phyloP scores from a whole-genome alignment of 2,113 vertebrate species.

The Pyxicephalus adspersus region DNA sequence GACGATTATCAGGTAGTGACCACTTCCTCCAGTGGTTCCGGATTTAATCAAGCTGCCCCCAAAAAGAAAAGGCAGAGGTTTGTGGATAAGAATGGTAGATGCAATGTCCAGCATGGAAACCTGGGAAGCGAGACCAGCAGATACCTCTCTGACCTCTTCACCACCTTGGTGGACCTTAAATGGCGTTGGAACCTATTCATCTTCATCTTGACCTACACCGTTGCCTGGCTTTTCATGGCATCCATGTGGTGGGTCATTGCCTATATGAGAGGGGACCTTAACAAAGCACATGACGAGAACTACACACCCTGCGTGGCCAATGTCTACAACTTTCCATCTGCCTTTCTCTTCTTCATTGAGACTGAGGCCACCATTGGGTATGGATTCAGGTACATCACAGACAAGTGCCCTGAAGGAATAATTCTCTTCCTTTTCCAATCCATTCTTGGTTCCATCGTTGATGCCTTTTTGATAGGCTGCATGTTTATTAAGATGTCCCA shows the following conservation, averaged over 20 bases:
- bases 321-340: slow-evolving; percentile 97
- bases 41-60: slow-evolving; percentile 81
- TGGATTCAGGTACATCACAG: slow-evolving; percentile 96
- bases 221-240: slow-evolving; percentile 99
- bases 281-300: slow-evolving; percentile 88
- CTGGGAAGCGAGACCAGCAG: slow-evolving; percentile 95
- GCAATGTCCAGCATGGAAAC: slow-evolving; percentile 98
- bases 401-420: slow-evolving; percentile 97
- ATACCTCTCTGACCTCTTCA: slow-evolving; percentile 97
- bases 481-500: slow-evolving; percentile 99
- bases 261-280: slow-evolving; percentile 92
- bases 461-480: slow-evolving; percentile 97
- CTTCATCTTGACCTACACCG: slow-evolving; percentile 97
- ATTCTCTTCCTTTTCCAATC: slow-evolving; percentile 98
- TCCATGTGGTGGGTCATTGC: slow-evolving; percentile 99
- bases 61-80: slow-evolving; percentile 95
- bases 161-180: slow-evolving; percentile 97
- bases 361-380: slow-evolving; percentile 98
- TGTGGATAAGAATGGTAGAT: slow-evolving; percentile 98
- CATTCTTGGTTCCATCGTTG: slow-evolving; percentile 96
- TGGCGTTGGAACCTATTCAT: slow-evolving; percentile 99
- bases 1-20: slow-evolving; percentile 98
- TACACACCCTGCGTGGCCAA: slow-evolving; percentile 98
- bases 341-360: slow-evolving; percentile 98
- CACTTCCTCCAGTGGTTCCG: slow-evolving; percentile 91